A percentile compares a stretch with the other conserved stretches of the same genome.
phyloP scores from a whole-genome alignment of 2,888 invertebrate genomes.

The Altica lythri region DNA sequence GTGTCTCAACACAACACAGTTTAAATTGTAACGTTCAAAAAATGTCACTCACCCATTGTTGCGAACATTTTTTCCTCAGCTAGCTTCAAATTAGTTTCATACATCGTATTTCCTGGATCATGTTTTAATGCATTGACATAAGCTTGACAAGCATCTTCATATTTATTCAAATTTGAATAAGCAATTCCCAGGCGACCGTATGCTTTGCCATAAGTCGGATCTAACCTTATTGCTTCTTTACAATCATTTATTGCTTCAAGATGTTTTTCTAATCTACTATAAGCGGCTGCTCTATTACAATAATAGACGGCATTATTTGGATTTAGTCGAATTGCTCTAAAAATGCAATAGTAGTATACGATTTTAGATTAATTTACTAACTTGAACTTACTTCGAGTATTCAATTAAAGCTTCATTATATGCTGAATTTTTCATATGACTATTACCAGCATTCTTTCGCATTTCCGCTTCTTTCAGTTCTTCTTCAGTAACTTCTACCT shows the following conservation, averaged over 20 bases:
- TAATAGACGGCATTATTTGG: constrained; percentile 91
- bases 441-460: constrained; percentile 86
- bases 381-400: constrained; percentile 68
- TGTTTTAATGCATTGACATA: constrained; percentile 87
- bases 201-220: constrained; percentile 92
- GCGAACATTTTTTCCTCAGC: constrained; percentile 67
- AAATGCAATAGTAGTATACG: constrained; percentile 39
- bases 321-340: constrained; percentile 85
- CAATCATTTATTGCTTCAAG: constrained; percentile 88
- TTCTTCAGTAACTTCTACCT: constrained; percentile 57
- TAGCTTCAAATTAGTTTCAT: constrained; percentile 82
- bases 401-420: constrained; percentile 80
- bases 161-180: constrained; percentile 80
- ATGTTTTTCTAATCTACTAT: constrained; percentile 85
- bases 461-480: constrained; percentile 75
- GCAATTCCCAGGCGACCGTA: constrained; percentile 91
- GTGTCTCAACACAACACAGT: too few relatives aligned
- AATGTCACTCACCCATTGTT: constrained; percentile 40
- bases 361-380: not conserved
- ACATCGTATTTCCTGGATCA: constrained; percentile 92
- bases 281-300: constrained; percentile 96
- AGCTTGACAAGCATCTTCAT: constrained; percentile 81
- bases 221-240: constrained; percentile 83
- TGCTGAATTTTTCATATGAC: constrained; percentile 84
- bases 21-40: too few relatives aligned